Base-by-base conservation (phyloP, 2,888 invertebrate species). In the Drosophila lutescens region DNA sequence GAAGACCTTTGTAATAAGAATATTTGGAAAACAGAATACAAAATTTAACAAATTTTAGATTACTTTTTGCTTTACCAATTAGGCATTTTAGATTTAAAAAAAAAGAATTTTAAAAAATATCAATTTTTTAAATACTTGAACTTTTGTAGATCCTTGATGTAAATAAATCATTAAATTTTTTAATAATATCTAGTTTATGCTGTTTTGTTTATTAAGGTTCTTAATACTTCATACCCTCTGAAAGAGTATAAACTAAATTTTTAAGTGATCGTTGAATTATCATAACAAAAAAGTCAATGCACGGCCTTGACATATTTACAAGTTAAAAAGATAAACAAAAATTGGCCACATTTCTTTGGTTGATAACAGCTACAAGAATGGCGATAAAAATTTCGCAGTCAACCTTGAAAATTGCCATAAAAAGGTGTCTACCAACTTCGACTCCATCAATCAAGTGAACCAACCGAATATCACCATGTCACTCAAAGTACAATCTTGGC, bases 251-350 rank as follows among this genome's bases (percentile, higher is more conserved):
- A 20, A 43, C 12, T 13, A 23, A 9, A 49, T 15, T 12, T 12
- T 38, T 54, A 17, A 3, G 13, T 10, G 7, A 10, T 0, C 13
- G 15, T 13, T 32, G 12, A 10, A 3, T 15, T 59, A 57, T 57
- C 41, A 43, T 13, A 32, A 54, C n/a, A 15, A 30, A 17, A 17
- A 46, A 32, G 72, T 41, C 57, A 57, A 38, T 50, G 51, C 1
- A 32, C 56, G 43, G 49, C 74, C 74, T 61, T 75, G 74, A 57
- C 74, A 74, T 44, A 69, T 10, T 47, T 62, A 0, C 23, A 13
- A 13, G 34, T 47, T 69, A 38, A 20, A 55, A 59, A 30, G 50
- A 65, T 34, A 63, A 36, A 50, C 2, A 10, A 23, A 40, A 41
- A 36, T 67, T 60, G 43, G 49, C 44, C 46, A 56, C 36, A 55